These are phyloP conservation scores for Thera britannica DNA, from an alignment of 2,888 invertebrate genomes.

Conservation along the genomic window DNA sequence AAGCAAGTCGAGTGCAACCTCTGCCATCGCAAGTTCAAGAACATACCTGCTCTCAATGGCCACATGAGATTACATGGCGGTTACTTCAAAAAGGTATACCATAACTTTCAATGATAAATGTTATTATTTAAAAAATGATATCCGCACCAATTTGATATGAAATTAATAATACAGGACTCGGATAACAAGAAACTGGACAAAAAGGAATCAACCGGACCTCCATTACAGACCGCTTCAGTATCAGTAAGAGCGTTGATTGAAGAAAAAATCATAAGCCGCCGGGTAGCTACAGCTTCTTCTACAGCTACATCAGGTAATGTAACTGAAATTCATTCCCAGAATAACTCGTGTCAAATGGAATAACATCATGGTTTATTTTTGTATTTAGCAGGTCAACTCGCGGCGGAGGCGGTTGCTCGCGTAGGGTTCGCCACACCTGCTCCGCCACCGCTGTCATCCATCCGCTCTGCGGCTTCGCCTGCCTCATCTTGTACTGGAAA, in stretches of 20 bases:
- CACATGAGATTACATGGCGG: conserved; percentile 99
- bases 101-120: not conserved
- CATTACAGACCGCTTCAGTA: conserved; percentile 95
- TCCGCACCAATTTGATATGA: conserved; percentile 13
- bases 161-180: conserved; percentile 83
- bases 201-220: conserved; percentile 92
- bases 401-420: conserved; percentile 61
- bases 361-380: not conserved
- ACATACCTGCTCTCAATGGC: conserved; percentile 98
- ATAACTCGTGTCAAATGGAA: not conserved
- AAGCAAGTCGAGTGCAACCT: conserved; percentile 98
- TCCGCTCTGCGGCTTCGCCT: conserved; percentile 68
- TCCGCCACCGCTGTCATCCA: conserved; percentile 73
- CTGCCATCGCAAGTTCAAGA: conserved; percentile 98
- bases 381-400: conserved; percentile 53
- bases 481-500: conserved; percentile 77
- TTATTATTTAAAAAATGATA: not conserved
- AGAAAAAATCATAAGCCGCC: conserved; percentile 96
- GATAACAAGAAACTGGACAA: conserved; percentile 94
- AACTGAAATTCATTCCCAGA: not conserved
- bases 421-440: conserved; percentile 69
- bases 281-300: conserved; percentile 82
- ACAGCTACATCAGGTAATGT: conserved; percentile 54
- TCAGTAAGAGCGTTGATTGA: conserved; percentile 95
- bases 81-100: conserved; percentile 95